Conservation (phyloP, 37 sponge, comb jelly and placozoan species). For the Amphimedon queenslandica region DNA sequence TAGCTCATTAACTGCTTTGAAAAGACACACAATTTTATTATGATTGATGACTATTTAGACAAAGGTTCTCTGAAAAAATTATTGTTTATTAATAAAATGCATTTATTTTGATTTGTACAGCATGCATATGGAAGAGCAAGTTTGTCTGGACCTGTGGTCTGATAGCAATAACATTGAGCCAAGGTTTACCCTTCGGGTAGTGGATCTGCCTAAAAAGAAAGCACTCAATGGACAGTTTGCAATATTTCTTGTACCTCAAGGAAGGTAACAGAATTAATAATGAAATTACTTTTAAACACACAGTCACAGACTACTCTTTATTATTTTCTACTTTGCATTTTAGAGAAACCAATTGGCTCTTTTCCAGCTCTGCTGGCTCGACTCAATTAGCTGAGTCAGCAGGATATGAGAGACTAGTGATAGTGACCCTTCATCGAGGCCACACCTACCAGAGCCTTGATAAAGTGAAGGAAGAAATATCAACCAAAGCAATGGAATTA, state of each 20-base stretch:
- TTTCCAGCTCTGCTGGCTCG: conserved; percentile 54
- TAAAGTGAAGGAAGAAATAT: conserved; percentile 68
- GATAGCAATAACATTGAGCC: conserved; percentile 30
- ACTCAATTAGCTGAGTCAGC: conserved; percentile 62
- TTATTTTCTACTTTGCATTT: not conserved
- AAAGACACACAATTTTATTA: no score
- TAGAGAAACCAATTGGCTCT: conserved; percentile 82
- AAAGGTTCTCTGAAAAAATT: no score
- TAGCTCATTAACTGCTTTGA: no score
- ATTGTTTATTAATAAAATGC: no score
- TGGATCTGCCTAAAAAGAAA: conserved; percentile 39
- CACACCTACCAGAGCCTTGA: conserved; percentile 63
- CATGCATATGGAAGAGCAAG: conserved; percentile 42
- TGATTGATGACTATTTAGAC: no score
- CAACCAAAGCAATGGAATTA: conserved; percentile 53
- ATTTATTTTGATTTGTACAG: no score
- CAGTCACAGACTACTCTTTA: no score
- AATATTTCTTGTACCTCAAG: conserved; percentile 84
- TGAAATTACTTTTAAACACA: not conserved
- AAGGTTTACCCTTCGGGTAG: conserved; percentile 60
- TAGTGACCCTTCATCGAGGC: conserved; percentile 66
- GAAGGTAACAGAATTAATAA: conserved; percentile 43
- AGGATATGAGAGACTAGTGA: conserved; percentile 63
- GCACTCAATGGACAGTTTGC: conserved; percentile 75
- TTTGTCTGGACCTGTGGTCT: conserved; percentile 63